Evolutionary conservation across 2,797 vertebrate species (phyloP).

Genomic region (Crenichthys baileyi): DNA sequence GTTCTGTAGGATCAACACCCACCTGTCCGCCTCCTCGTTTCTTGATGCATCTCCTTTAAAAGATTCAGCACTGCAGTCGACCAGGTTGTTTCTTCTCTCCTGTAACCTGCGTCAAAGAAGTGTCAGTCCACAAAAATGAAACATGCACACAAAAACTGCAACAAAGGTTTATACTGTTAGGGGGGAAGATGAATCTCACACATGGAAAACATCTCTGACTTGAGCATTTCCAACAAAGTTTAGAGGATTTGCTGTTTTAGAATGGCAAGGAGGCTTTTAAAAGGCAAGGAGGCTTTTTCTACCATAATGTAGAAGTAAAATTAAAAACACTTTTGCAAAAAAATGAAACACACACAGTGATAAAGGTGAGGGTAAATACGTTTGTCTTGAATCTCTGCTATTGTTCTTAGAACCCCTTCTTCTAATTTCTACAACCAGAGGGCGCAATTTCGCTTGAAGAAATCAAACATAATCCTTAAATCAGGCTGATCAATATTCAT

Average conservation of each 20-base stretch:
- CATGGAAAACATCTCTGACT: not conserved
- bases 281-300: not conserved
- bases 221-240: not conserved
- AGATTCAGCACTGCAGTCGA: slow-evolving; percentile 20
- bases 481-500: not conserved
- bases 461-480: not conserved
- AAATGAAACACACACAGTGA: not conserved
- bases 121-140: not conserved
- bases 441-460: slow-evolving; percentile 36
- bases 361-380: not conserved
- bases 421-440: slow-evolving; percentile 59
- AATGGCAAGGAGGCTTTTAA: not conserved
- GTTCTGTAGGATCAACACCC: slow-evolving; percentile 75
- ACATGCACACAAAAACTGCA: slow-evolving; percentile 15
- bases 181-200: not conserved
- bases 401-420: not conserved
- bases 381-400: not conserved
- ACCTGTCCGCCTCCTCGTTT: slow-evolving; percentile 65
- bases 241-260: not conserved
- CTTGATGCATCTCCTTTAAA: slow-evolving; percentile 19
- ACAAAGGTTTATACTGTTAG: not conserved
- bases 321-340: not conserved
- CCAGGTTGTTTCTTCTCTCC: slow-evolving; percentile 23
- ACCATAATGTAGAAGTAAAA: not conserved
- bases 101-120: slow-evolving; percentile 20